Conservation (phyloP, 2,797 vertebrate genomes). For the Pagetopsis macropterus region DNA sequence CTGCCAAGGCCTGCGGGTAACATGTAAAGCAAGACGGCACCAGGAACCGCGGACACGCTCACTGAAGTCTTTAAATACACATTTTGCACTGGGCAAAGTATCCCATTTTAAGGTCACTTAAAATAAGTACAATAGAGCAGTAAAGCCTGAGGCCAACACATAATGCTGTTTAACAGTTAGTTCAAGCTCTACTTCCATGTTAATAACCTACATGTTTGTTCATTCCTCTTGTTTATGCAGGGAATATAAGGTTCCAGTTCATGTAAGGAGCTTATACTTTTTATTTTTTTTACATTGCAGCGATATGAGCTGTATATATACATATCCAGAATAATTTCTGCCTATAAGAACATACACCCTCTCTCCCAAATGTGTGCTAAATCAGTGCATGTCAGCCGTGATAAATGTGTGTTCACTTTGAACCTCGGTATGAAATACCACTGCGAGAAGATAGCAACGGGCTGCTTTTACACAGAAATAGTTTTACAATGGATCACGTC, state of each 20-base stretch:
- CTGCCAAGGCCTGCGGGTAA: constrained; percentile 85
- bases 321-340: background rate
- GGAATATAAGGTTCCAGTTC: background rate
- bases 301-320: background rate
- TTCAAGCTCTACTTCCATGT: background rate
- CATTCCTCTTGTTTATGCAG: constrained; percentile 15
- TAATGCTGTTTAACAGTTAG: constrained; percentile 7
- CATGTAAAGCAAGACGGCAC: constrained; percentile 30
- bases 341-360: background rate
- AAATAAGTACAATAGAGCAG: background rate
- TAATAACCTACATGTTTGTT: constrained; percentile 8
- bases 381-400: constrained; percentile 17
- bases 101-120: constrained; percentile 8
- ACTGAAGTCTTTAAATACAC: constrained; percentile 21
- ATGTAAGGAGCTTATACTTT: background rate
- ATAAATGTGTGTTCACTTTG: constrained; percentile 51
- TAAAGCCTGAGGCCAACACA: constrained; percentile 19
- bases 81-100: constrained; percentile 8
- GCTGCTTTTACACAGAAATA: constrained; percentile 32
- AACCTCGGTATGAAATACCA: constrained; percentile 54
- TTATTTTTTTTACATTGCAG: background rate
- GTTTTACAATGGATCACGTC: constrained; percentile 38
- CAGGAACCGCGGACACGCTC: constrained; percentile 20
- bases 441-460: constrained; percentile 34
- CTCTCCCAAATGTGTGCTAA: constrained; percentile 10